phyloP scores from a whole-genome alignment of 2,888 invertebrate species.

The Lobophora halterata region DNA sequence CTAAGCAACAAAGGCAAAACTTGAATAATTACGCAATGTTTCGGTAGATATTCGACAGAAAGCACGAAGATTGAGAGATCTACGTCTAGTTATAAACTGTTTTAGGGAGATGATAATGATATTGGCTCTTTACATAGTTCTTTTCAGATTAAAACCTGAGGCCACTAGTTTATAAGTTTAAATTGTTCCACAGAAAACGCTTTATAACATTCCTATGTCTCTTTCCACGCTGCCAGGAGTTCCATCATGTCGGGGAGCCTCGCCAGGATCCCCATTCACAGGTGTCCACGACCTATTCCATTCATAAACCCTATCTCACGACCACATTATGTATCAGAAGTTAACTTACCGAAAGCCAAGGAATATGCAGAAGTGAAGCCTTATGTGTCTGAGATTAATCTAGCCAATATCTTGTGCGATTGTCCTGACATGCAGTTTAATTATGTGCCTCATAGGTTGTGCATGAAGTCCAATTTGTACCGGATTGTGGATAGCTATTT shows the following conservation, averaged over 20 bases:
- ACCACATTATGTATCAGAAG: too few relatives aligned
- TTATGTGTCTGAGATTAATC: constrained; percentile 40
- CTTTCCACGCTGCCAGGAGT: constrained; percentile 68
- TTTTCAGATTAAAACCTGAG: too few relatives aligned
- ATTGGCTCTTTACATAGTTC: too few relatives aligned
- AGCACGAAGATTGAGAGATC: too few relatives aligned
- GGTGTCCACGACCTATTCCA: constrained; percentile 54
- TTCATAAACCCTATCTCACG: constrained; percentile 20
- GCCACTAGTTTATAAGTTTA: too few relatives aligned
- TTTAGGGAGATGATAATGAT: too few relatives aligned
- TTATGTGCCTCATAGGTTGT: constrained; percentile 61
- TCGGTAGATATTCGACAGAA: too few relatives aligned
- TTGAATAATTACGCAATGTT: too few relatives aligned
- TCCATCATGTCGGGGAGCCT: constrained; percentile 75
- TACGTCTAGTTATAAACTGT: too few relatives aligned
- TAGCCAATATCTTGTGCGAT: constrained; percentile 55
- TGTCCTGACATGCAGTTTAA: constrained; percentile 61
- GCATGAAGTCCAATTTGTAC: constrained; percentile 59
- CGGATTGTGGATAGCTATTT: constrained; percentile 53
- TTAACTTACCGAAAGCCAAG: too few relatives aligned
- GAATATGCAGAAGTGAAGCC: too few relatives aligned
- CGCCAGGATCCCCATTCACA: constrained; percentile 77
- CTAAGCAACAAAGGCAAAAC: too few relatives aligned
- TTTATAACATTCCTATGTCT: constrained; percentile 11
- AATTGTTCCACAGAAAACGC: background rate